Evolutionary conservation across 1,140 invertebrate species (phyloP).

Genomic region (Drosophila setifemur): DNA sequence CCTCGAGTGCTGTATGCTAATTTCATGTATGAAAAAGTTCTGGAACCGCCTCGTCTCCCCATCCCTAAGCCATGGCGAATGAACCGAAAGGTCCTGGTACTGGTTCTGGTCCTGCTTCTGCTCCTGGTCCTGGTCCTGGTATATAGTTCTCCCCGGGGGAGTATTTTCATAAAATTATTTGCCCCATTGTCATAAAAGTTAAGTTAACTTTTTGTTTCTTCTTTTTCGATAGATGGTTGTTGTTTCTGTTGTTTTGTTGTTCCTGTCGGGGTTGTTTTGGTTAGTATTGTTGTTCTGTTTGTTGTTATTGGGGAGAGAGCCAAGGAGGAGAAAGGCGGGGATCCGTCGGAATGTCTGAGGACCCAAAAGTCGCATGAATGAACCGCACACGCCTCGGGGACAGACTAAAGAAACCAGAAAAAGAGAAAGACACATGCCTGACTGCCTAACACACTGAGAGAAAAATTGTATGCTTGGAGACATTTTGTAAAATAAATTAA

Average conservation of each 20-base stretch:
- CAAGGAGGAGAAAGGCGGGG: background rate
- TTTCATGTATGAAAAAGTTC: slow-evolving; percentile 33
- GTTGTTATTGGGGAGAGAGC: background rate
- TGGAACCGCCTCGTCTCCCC: background rate
- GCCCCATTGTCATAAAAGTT: slow-evolving; percentile 68
- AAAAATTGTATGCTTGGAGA: too few species aligned
- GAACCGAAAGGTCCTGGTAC: background rate
- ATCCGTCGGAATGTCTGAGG: slow-evolving; percentile 46
- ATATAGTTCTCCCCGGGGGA: slow-evolving; percentile 32
- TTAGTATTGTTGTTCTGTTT: slow-evolving; percentile 4
- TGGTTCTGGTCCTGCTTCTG: background rate
- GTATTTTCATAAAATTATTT: slow-evolving; percentile 72
- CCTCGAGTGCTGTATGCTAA: slow-evolving; percentile 31
- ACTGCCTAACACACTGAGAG: background rate
- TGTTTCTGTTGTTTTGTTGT: slow-evolving; percentile 10
- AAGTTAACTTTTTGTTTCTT: slow-evolving; percentile 60
- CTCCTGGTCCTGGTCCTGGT: background rate
- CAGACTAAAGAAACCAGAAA: slow-evolving; percentile 5
- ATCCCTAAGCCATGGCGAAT: too few species aligned
- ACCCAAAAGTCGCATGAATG: slow-evolving; percentile 61
- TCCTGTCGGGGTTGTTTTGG: slow-evolving; percentile 20
- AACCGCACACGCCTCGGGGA: slow-evolving; percentile 43
- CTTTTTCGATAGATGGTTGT: slow-evolving; percentile 27
- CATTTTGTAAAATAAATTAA: too few species aligned
- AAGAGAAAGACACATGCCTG: background rate